Percentiles rank a stretch among this genome's conserved stretches.
phyloP scores from a whole-genome alignment of 2,888 invertebrate species.

The Conomelus anceps region DNA sequence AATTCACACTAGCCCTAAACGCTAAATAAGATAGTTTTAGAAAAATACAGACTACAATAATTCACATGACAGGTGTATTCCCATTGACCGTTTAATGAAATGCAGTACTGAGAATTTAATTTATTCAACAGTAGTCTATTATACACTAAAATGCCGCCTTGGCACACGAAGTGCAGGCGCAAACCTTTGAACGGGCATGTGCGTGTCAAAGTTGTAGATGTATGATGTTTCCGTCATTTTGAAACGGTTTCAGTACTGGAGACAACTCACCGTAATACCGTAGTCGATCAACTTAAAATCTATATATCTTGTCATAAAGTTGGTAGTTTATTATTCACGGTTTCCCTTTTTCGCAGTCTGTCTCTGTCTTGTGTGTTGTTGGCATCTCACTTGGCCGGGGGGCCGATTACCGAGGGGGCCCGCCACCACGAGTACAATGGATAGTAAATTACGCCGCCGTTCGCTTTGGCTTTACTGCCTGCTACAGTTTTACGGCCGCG shows the following conservation, averaged over 20 bases:
- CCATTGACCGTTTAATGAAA: background rate
- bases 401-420: too few relatives aligned
- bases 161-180: background rate
- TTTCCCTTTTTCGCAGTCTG: background rate
- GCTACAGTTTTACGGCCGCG: constrained; percentile 8
- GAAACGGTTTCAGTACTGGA: background rate
- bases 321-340: background rate
- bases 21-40: too few relatives aligned
- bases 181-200: background rate
- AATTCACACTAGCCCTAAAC: too few relatives aligned
- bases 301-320: background rate
- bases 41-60: too few relatives aligned
- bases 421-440: background rate
- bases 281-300: background rate
- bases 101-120: background rate
- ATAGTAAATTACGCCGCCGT: background rate
- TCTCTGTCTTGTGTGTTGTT: too few relatives aligned
- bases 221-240: constrained; percentile 12
- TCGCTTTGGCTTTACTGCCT: constrained; percentile 3
- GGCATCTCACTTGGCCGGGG: background rate
- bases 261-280: background rate
- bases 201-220: background rate
- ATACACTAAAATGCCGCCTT: background rate
- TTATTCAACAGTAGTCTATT: background rate
- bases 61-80: background rate